Evolutionary conservation across 2,888 invertebrate species (phyloP), one percentile per base, ranked within the genome.

Genomic region (Dryobotodes eremita): DNA sequence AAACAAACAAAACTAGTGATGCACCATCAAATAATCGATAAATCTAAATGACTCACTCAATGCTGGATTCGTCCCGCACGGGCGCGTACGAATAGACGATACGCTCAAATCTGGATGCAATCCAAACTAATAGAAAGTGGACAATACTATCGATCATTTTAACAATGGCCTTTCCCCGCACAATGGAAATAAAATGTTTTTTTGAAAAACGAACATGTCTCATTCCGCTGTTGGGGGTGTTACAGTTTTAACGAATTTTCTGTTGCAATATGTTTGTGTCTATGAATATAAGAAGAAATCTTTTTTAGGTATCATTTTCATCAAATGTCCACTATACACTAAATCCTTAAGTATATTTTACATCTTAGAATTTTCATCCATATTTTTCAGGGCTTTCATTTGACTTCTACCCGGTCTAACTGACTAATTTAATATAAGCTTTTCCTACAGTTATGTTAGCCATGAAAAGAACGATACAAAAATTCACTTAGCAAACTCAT

Each of bases 61-160:
- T 85, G 84, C 83, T 80, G 91, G 93, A 95, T 95, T 95, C 93
- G 94, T 90, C 90, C 83, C 95, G 93, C 95, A 94, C 94, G 94
- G 90, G 75, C 91, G 92, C 91, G 88, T 91, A 88, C 88, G 90
- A 92, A 94, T 93, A 91, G 92, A 90, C 83, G 88, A 85, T 83
- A 86, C 81, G 85, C 85, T 78, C 84, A 86, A 92, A 92, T 92
- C 92, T 94, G 93, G 94, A 92, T 92, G 90, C 92, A 92, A 92
- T 94, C 94, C 93, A 92, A 93, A 93, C 92, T 94, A 93, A 94
- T 94, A 94, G 92, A 91, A 82, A 80, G 83, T 88, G 91, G 92
- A 93, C 92, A 93, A 93, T 92, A 86, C 92, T 91, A 94, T 94
- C 92, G 92, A 94, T 95, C 93, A 93, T 92, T 76, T 83, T 86